Evolutionary conservation across 2,113 vertebrate genomes (phyloP).

Genomic region (Okapia johnstoni): DNA sequence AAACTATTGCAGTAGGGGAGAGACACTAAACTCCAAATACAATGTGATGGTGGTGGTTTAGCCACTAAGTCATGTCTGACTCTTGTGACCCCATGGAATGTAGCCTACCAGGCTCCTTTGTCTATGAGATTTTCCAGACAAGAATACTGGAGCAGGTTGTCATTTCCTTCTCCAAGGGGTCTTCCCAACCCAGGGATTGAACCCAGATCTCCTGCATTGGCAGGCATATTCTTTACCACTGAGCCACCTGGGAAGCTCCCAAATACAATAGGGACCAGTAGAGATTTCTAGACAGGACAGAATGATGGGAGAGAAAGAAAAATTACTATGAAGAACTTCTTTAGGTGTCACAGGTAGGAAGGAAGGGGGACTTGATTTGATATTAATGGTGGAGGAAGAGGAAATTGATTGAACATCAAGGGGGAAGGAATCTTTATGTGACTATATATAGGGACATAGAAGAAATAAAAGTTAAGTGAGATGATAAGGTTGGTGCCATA

Average conservation of each 20-base stretch:
- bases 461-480: neutral
- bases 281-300: neutral
- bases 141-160: neutral
- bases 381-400: neutral
- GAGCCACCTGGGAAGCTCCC: neutral
- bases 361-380: neutral
- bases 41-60: neutral
- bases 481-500: neutral
- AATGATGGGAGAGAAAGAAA: neutral
- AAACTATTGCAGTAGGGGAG: neutral
- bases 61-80: neutral
- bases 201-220: neutral
- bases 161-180: neutral
- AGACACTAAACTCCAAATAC: neutral
- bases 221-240: neutral
- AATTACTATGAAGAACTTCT: neutral
- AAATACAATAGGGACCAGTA: neutral
- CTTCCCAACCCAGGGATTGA: neutral
- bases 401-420: neutral
- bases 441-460: neutral
- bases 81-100: neutral
- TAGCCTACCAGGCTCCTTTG: neutral
- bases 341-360: neutral
- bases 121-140: neutral
- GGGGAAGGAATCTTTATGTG: neutral